These are phyloP conservation scores for Orcinus orca DNA, from an alignment of 2,113 vertebrate species.

Conservation along the genomic window DNA sequence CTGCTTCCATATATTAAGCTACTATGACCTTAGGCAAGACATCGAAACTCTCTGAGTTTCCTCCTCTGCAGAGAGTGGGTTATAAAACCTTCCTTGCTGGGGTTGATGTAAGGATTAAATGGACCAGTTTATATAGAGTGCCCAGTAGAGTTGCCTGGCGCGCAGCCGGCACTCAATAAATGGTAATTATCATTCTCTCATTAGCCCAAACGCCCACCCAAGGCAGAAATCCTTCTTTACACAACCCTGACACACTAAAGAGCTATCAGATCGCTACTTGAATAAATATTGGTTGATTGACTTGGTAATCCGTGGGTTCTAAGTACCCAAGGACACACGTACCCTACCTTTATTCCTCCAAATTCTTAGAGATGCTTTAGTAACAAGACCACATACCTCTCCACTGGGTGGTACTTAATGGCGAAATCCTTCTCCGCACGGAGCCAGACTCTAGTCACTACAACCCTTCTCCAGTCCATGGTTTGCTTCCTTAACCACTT, in stretches of 20 bases:
- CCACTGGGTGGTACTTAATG: neutral
- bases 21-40: neutral
- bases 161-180: constrained; percentile 41
- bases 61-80: neutral
- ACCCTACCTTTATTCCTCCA: neutral
- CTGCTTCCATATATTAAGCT: neutral
- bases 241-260: constrained; percentile 41
- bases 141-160: constrained; percentile 26
- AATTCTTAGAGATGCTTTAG: neutral
- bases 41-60: neutral
- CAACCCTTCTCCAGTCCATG: neutral
- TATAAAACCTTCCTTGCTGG: constrained; percentile 17
- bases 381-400: neutral
- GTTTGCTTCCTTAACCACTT: neutral
- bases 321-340: neutral
- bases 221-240: constrained; percentile 64
- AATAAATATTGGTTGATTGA: constrained; percentile 70
- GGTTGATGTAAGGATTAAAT: constrained; percentile 38
- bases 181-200: constrained; percentile 66
- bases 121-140: neutral
- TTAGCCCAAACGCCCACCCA: constrained; percentile 55
- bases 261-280: constrained; percentile 24
- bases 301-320: constrained; percentile 43
- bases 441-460: neutral
- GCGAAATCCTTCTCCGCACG: neutral